phyloP scores from a whole-genome alignment of 2,888 invertebrate species.

The Hirtodrosophila cameraria region DNA sequence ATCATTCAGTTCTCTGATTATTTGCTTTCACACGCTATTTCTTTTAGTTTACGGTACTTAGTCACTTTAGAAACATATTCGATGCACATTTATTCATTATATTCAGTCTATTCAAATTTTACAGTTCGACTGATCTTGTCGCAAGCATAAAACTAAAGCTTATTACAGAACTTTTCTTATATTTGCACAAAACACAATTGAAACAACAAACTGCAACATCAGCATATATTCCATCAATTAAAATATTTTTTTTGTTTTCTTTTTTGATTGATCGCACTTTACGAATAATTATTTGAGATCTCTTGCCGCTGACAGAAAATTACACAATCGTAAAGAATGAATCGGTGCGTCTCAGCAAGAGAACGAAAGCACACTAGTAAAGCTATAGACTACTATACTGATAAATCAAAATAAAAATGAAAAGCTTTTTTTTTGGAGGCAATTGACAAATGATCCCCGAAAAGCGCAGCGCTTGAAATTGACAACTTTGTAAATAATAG shows the following conservation, averaged over 20 bases:
- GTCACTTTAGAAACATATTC: background rate
- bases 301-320: constrained; percentile 20
- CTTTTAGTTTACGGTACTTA: constrained; percentile 10
- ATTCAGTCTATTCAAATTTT: too few relatives aligned
- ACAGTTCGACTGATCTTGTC: too few relatives aligned
- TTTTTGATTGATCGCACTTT: constrained; percentile 3
- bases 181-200: background rate
- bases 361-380: constrained; percentile 28
- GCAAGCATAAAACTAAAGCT: too few relatives aligned
- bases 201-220: background rate
- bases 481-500: constrained; percentile 12
- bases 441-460: constrained; percentile 11
- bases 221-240: constrained; percentile 1
- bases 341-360: constrained; percentile 21
- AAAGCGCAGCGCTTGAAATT: constrained; percentile 2
- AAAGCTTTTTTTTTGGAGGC: constrained; percentile 23
- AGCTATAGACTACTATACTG: constrained; percentile 15
- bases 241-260: background rate
- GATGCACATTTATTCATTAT: too few relatives aligned
- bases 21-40: constrained; percentile 25
- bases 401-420: constrained; percentile 11
- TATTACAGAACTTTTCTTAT: too few relatives aligned
- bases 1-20: constrained; percentile 16
- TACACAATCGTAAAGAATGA: constrained; percentile 38
- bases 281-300: constrained; percentile 2